Evolutionary conservation across 2,113 vertebrate species (phyloP), one percentile per base, ranked within the genome.

Genomic region (Turdus rufiventris): DNA sequence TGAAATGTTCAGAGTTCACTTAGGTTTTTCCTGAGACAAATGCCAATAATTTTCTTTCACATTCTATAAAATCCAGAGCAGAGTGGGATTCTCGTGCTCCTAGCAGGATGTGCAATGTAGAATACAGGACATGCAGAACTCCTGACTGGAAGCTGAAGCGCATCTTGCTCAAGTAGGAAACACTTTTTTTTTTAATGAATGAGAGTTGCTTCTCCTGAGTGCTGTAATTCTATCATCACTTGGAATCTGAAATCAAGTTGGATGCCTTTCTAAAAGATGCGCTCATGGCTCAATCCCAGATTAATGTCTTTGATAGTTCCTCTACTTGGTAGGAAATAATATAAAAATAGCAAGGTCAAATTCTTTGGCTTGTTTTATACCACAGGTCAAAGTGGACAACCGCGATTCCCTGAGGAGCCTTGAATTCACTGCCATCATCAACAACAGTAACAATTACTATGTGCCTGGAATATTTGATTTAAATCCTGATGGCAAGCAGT

Each of bases 191-290:
- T 57, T 73, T 7, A 54, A 74, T 31, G 92, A 72, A 89, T 26
- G 51, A 81, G 29, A 88, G 36, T n/a, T 65, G 66, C 34, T 95
- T 95, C 94, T 94, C 81, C 73, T 51, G 87, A 54, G 87, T 93
- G 66, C 70, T 79, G 78, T 90, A 95, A 94, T 88, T 94, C 91
- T 92, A 76, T 95, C 93, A 95, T 51, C 89, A 83, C 85, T 89
- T 88, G 67, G 78, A 95, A 94, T 89, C 74, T 80, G 43, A 66
- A 93, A 93, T 91, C 78, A 95, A 91, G 94, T 51, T 85, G 91
- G 89, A 88, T 73, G 66, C 51, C 56, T 94, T 83, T 94, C 81
- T 85, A 83, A 91, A 85, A 85, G 91, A 94, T 93, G 82, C 0
- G 0, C 78, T 94, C 42, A 20, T 40, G 54, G 88, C 71, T 94